Evolutionary conservation across 2,113 vertebrate species (phyloP), one percentile per base, ranked within the genome.

Genomic region (Lipophrys pholis): DNA sequence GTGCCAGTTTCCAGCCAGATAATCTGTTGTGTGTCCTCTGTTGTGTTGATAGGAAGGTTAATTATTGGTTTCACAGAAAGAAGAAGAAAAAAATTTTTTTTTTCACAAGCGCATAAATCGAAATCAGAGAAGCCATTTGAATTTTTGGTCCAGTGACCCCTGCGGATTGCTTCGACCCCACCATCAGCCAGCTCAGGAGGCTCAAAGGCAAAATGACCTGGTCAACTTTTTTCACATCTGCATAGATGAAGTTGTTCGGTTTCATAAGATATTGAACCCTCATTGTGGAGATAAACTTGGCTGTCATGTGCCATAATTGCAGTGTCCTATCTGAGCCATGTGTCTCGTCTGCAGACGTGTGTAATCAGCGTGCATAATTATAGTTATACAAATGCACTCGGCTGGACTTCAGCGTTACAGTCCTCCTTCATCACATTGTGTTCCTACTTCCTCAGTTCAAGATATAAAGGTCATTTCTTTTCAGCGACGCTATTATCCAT

Each of bases 1-100:
- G 65, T 76, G 74, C 68, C 77, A 82, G 54, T 79, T 63, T 72
- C n/a, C 51, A 64, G 42, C 49, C 74, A 68, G 74, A 85, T 87
- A 73, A 83, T 76, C 67, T 64, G 60, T 71, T 49, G 56, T 55
- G 11, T 58, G 42, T 83, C 64, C 55, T 67, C 70, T 42, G 58
- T 70, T 64, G 60, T 53, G 67, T 67, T 73, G 81, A 80, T 78
- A 11, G 43, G 46, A 78, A 78, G 81, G 62, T 73, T 84, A 85
- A 85, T 82, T 85, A 68, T 79, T 54, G 42, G 59, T 42, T 76
- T 81, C 61, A 68, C 41, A 6, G 55, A 51, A 53, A 78, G 54
- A 52, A 62, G 49, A 54, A n/a, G n/a, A n/a, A 71, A 57, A 16
- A 8, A 42, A n/a, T 30, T 30, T 30, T 30, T 30, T 81, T 66